phyloP scores from a whole-genome alignment of 2,113 vertebrate species.

The Brachypteracias leptosomus region DNA sequence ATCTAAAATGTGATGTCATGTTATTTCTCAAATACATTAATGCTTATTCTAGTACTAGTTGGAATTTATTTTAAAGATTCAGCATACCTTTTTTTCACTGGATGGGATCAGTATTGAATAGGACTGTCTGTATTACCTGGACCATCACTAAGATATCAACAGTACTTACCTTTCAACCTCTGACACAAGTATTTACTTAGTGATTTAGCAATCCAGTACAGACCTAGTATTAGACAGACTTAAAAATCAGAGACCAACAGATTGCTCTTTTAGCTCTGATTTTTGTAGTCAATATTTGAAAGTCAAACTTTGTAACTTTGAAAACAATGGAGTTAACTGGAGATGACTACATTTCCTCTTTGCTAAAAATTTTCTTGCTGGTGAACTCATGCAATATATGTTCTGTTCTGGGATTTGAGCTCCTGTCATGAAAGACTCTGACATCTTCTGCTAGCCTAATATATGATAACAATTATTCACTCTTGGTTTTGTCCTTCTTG shows the following conservation, averaged over 20 bases:
- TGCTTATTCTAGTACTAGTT: not conserved
- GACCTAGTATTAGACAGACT: not conserved
- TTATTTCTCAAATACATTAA: not conserved
- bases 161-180: not conserved
- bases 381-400: not conserved
- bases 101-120: not conserved
- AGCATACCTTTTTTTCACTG: not conserved
- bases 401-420: not conserved
- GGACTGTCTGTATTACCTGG: not conserved
- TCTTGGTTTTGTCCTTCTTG: not conserved
- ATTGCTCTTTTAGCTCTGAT: not conserved
- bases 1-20: not conserved
- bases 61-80: not conserved
- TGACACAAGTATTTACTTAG: not conserved
- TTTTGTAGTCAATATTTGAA: not conserved
- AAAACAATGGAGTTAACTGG: not conserved
- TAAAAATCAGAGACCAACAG: not conserved
- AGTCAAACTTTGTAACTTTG: not conserved
- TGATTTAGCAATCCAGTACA: not conserved
- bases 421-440: not conserved
- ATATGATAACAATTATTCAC: not conserved
- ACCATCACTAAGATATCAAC: not conserved
- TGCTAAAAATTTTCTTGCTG: not conserved
- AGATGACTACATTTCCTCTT: not conserved
- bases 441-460: not conserved